These are phyloP conservation scores for Timandra comae DNA, from an alignment of 2,888 invertebrate genomes.

Conservation along the genomic window DNA sequence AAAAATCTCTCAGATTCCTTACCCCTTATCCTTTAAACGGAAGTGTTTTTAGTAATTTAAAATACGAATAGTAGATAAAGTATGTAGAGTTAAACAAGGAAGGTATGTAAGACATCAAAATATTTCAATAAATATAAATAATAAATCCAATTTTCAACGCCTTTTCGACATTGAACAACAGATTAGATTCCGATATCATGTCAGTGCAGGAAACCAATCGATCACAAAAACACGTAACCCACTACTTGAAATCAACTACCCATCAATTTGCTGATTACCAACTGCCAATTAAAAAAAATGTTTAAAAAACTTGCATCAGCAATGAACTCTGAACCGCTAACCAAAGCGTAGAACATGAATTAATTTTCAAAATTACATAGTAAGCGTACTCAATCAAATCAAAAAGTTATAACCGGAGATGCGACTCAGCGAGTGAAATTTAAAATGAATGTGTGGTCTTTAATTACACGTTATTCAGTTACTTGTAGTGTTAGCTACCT, in stretches of 20 bases:
- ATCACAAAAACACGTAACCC: slow-evolving; percentile 5
- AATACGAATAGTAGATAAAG: no score
- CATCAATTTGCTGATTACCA: slow-evolving; percentile 28
- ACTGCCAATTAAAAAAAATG: slow-evolving; percentile 40
- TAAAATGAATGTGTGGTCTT: slow-evolving; percentile 12
- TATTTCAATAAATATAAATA: no score
- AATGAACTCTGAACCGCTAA: slow-evolving; percentile 49
- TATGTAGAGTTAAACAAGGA: no score
- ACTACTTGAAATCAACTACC: slow-evolving; percentile 26
- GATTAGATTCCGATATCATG: slow-evolving; percentile 7
- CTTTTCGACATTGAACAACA: slow-evolving; percentile 38
- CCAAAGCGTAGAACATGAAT: slow-evolving; percentile 39
- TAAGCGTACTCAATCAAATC: slow-evolving; percentile 35
- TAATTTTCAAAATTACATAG: slow-evolving; percentile 41
- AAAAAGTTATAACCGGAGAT: slow-evolving; percentile 35
- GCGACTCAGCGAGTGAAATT: slow-evolving; percentile 14
- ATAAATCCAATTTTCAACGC: slow-evolving; percentile 30
- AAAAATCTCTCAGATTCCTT: no score
- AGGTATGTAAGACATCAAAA: no score
- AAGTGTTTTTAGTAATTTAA: no score
- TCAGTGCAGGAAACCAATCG: slow-evolving; percentile 9
- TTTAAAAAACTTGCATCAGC: slow-evolving; percentile 37
- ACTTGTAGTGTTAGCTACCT: neutral
- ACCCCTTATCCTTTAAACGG: no score
- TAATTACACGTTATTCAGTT: slow-evolving; percentile 6